Evolutionary conservation across 2,888 invertebrate species (phyloP).

Genomic region (Pristionchus japonicus): DNA sequence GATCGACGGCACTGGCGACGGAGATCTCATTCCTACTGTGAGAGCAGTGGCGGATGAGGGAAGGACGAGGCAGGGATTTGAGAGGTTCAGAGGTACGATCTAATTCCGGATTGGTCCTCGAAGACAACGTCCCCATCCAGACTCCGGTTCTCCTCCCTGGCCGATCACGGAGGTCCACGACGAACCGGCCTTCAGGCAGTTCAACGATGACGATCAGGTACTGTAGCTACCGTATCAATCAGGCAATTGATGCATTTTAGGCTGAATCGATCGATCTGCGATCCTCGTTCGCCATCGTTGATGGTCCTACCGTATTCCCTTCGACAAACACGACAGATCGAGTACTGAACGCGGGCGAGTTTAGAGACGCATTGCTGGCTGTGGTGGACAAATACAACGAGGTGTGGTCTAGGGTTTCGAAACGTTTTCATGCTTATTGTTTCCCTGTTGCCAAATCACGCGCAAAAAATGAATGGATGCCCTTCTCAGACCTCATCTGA

Average conservation of each 20-base stretch:
- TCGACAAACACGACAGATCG: background rate
- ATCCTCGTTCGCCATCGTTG: background rate
- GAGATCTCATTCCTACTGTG: background rate
- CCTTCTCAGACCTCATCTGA: background rate
- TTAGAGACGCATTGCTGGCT: background rate
- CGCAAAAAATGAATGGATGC: too few species aligned
- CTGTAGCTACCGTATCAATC: background rate
- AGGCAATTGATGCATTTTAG: background rate
- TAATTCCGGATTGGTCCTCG: too few species aligned
- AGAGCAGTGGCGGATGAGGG: conserved; percentile 8
- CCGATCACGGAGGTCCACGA: background rate
- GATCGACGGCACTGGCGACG: conserved; percentile 5
- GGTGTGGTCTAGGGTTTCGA: too few species aligned
- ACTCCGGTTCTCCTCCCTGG: background rate
- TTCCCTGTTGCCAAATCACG: too few species aligned
- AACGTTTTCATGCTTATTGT: too few species aligned
- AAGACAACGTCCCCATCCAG: background rate
- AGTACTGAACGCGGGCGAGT: background rate
- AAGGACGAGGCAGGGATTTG: background rate
- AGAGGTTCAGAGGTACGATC: background rate
- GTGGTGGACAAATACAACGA: conserved; percentile 16
- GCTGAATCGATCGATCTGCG: background rate
- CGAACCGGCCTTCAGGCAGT: background rate
- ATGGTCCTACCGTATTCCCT: background rate
- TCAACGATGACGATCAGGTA: background rate